Base-by-base conservation (phyloP, 2,113 vertebrate species). In the Lophochroa leadbeateri region DNA sequence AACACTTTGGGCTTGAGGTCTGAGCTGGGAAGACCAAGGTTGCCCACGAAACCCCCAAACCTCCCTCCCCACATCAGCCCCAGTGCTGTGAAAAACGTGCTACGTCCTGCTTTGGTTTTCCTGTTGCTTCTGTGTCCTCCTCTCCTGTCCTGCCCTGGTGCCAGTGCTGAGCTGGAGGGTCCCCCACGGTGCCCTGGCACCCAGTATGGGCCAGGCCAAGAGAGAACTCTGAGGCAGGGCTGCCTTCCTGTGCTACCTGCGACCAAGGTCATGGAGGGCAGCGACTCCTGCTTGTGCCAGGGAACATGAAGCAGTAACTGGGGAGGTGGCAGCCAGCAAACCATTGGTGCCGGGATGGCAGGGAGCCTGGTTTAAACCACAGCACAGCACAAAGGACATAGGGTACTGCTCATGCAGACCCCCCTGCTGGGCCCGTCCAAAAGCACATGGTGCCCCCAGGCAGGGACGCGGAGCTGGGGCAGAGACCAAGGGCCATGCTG, bases 281-380 rank as follows among this genome's bases (percentile, higher is more conserved):
- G n/a, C 2, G 11, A 5, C 2, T 9, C 33, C 27, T 41, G 33
- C 49, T 21, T 9, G 21, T n/a, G 60, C 19, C 17, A 8, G 60
- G 60, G 21, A 46, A 43, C 52, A 58, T 72, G 75, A 74, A 94
- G 65, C 63, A 86, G 37, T 88, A 70, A 75, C 64, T 14, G 16
- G 17, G 57, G 29, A 71, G 35, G 31, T 21, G 49, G 37, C 2
- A 2, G 39, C 19, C 55, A 58, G 55, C 10, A 19, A 75, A 17
- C 6, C 2, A 4, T 2, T 1, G 5, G 25, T 2, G 6, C 43
- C 29, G n/a, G 16, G 46, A 5, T 35, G 15, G 21, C 8, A 5
- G 7, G 60, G 13, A 60, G 19, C 39, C 6, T 0, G 3, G 43
- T 35, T 58, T 58, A 58, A 58, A 24, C 20, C 33, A 58, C 21